Conservation (phyloP, 2,888 invertebrate species). For the Oligia fasciuncula region DNA sequence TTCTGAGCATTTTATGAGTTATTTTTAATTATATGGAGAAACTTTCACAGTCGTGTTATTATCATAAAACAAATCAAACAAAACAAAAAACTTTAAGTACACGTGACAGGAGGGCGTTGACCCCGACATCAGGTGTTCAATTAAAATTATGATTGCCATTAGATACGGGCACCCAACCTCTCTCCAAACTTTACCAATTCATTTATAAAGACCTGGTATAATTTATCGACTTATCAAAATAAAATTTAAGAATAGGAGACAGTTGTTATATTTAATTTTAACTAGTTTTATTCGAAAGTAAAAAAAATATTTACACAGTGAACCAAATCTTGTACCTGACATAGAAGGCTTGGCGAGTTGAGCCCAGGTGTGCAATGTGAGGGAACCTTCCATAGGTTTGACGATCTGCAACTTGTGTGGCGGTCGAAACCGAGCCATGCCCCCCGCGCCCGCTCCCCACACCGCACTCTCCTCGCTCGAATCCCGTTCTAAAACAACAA, state of each 20-base stretch:
- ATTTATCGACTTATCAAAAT: background rate
- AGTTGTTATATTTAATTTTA: background rate
- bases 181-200: background rate
- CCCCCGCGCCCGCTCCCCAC: slow-evolving; percentile 87
- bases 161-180: background rate
- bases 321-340: slow-evolving; percentile 89
- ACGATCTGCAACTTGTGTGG: slow-evolving; percentile 98
- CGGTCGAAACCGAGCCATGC: slow-evolving; percentile 91
- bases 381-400: slow-evolving; percentile 97
- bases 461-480: slow-evolving; percentile 85
- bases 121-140: background rate
- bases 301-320: background rate
- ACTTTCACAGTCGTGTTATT: background rate
- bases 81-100: background rate
- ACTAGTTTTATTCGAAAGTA: background rate
- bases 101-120: background rate
- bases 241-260: background rate
- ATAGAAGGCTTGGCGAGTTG: slow-evolving; percentile 98
- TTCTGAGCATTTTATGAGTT: background rate
- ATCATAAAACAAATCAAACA: background rate
- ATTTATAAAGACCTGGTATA: background rate
- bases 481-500: slow-evolving; percentile 77
- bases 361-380: slow-evolving; percentile 98
- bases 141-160: background rate
- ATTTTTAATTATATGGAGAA: background rate